A percentile compares a stretch with the other conserved stretches of the same genome.
phyloP scores from a whole-genome alignment of 2,797 vertebrate species.

The Urophycis tenuis region DNA sequence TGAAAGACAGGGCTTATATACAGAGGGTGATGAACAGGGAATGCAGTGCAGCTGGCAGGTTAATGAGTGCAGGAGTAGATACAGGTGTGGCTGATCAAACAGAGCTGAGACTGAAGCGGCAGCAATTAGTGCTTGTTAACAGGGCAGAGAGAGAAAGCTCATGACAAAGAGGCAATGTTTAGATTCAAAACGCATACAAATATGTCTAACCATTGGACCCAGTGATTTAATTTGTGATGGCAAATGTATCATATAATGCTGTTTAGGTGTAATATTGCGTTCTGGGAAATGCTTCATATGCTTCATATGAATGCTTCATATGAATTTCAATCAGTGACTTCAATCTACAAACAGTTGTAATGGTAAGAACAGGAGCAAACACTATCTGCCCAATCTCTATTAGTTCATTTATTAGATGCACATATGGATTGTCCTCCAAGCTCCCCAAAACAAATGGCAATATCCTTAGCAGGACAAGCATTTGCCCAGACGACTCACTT shows the following conservation, averaged over 20 bases:
- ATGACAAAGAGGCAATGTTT: constrained; percentile 31
- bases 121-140: too few species aligned
- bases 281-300: constrained; percentile 16
- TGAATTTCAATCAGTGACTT: constrained; percentile 16
- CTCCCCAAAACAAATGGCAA: constrained; percentile 23
- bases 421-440: constrained; percentile 15
- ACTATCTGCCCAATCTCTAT: constrained; percentile 19
- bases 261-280: constrained; percentile 32
- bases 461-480: constrained; percentile 16
- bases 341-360: constrained; percentile 13
- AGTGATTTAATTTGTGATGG: too few species aligned
- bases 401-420: constrained; percentile 2
- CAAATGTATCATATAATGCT: constrained; percentile 27
- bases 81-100: too few species aligned
- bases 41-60: too few species aligned
- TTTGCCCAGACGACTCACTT: constrained; percentile 17
- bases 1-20: too few species aligned
- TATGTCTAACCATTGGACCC: constrained; percentile 17
- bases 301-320: constrained; percentile 24
- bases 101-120: too few species aligned
- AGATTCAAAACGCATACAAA: constrained; percentile 35
- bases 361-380: too few species aligned
- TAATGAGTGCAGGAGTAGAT: too few species aligned
- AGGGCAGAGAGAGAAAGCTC: too few species aligned
- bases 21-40: too few species aligned